Percentiles rank a stretch among this genome's conserved stretches.
Evolutionary conservation across 2,888 invertebrate genomes (phyloP).

Genomic region (Sabatieria punctata): DNA sequence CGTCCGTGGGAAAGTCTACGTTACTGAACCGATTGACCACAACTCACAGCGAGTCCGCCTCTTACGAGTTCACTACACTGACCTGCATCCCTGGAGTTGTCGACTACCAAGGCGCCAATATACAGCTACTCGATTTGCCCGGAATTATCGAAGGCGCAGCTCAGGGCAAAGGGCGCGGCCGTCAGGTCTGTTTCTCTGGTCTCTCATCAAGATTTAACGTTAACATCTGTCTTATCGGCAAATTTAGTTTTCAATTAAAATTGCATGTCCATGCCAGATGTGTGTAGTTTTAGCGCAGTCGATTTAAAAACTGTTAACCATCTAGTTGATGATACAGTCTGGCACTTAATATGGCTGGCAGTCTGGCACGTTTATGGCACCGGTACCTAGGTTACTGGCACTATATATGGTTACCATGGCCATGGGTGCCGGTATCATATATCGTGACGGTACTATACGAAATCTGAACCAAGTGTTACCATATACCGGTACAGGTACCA

Average conservation of each 20-base stretch:
- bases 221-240: not conserved
- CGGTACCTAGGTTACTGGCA: too few species aligned
- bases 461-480: too few species aligned
- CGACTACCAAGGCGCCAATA: constrained; percentile 85
- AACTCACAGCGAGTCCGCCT: constrained; percentile 89
- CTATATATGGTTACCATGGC: too few species aligned
- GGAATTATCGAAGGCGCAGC: constrained; percentile 99
- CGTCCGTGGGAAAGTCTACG: constrained; percentile 96
- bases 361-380: too few species aligned
- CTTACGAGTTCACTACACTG: constrained; percentile 94
- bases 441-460: too few species aligned
- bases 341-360: too few species aligned
- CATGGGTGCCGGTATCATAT: too few species aligned
- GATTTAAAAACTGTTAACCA: too few species aligned
- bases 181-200: constrained; percentile 5
- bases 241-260: not conserved
- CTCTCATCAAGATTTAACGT: not conserved
- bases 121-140: constrained; percentile 90
- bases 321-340: too few species aligned
- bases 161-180: constrained; percentile 42
- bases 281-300: not conserved
- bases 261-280: not conserved
- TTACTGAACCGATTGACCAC: constrained; percentile 80
- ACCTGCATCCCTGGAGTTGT: constrained; percentile 81
- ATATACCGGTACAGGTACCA: too few species aligned